These are phyloP conservation scores for Drosophila asahinai DNA, from an alignment of 1,140 invertebrate species.

Conservation along the genomic window DNA sequence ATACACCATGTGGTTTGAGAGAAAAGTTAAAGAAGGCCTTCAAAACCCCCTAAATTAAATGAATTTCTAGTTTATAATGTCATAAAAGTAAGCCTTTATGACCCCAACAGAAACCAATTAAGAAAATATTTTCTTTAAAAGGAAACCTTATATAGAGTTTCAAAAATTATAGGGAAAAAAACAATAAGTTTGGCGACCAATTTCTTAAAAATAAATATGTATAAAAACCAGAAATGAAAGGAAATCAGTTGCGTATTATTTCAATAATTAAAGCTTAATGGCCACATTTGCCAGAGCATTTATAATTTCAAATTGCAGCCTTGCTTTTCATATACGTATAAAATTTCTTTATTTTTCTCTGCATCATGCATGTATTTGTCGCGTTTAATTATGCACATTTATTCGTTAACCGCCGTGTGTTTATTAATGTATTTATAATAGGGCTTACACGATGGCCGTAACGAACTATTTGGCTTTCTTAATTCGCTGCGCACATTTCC, in stretches of 20 bases:
- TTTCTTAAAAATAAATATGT: neutral
- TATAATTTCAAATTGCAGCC: conserved; percentile 16
- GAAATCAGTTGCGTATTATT: conserved; percentile 8
- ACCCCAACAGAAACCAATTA: too few species aligned
- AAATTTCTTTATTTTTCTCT: conserved; percentile 12
- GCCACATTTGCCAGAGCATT: conserved; percentile 4
- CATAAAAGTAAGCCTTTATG: neutral
- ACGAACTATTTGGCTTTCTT: conserved; percentile 50
- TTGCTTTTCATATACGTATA: neutral
- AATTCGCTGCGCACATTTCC: conserved; percentile 25
- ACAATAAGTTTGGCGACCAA: too few species aligned
- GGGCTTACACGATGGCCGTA: conserved; percentile 35
- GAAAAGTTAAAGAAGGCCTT: neutral
- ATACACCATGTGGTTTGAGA: neutral
- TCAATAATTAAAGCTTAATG: conserved; percentile 12
- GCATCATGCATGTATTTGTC: conserved; percentile 32
- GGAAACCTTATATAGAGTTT: too few species aligned
- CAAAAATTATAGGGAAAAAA: too few species aligned
- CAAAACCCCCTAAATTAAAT: neutral
- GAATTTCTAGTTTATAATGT: neutral
- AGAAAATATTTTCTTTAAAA: neutral
- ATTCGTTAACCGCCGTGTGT: conserved; percentile 23
- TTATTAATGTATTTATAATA: conserved; percentile 50
- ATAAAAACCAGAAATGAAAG: neutral
- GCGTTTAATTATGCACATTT: conserved; percentile 65